A percentile compares a stretch with the other conserved stretches of the same genome.
These are phyloP conservation scores for Syncerus caffer DNA, from an alignment of 2,797 vertebrate species.

Conservation along the genomic window DNA sequence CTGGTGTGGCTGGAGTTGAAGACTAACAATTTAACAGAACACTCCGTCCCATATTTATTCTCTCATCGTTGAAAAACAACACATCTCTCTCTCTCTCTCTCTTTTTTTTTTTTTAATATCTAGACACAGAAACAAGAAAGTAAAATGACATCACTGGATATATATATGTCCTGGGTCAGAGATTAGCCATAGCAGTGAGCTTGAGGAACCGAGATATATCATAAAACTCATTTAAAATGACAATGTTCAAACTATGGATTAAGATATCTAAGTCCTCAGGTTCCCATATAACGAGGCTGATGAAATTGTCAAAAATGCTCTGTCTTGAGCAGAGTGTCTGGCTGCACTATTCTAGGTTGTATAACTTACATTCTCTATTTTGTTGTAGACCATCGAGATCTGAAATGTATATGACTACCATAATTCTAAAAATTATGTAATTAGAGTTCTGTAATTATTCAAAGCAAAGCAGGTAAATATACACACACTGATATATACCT, in stretches of 20 bases:
- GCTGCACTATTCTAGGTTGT: accelerated
- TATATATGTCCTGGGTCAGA: not conserved
- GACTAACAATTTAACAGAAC: not conserved
- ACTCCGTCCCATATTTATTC: not conserved
- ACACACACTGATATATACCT: not conserved
- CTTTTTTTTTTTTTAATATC: not conserved
- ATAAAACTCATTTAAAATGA: not conserved
- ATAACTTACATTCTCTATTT: not conserved
- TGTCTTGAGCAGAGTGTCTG: not conserved
- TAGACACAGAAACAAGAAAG: not conserved
- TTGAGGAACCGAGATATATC: not conserved
- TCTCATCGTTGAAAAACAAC: not conserved
- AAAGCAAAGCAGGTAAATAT: not conserved
- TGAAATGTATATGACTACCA: not conserved
- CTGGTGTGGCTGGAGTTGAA: not conserved
- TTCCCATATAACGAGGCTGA: not conserved
- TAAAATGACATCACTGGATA: not conserved
- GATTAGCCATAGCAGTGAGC: not conserved
- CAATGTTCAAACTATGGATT: not conserved
- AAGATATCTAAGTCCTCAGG: not conserved
- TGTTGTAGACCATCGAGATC: not conserved
- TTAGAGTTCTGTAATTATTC: not conserved
- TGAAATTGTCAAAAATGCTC: not conserved
- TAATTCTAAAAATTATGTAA: not conserved
- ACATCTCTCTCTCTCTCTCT: not conserved